Base-by-base conservation (phyloP, 35 echinoderm and acorn worm species). In the Lytechinus variegatus region DNA sequence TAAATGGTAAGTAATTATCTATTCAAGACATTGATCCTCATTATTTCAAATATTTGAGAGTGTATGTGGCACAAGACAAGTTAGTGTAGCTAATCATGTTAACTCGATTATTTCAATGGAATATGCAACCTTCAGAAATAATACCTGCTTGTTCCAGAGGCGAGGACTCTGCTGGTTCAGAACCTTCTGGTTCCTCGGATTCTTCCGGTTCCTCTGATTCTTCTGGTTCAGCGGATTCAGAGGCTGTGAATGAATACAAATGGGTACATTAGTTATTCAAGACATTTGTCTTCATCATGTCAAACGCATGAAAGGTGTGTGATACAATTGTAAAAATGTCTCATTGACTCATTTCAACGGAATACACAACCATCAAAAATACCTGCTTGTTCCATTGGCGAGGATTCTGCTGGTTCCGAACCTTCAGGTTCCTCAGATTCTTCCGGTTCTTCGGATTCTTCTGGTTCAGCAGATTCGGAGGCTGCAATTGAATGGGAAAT, bases 111-210 rank as follows among this genome's bases (percentile, higher is more conserved):
- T 44, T 44, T 44, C 33, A 44, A 44, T 44, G 33, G 33, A 44
- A 44, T 44, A 44, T 44, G 33, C 33, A 44, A 44, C 33, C 33
- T 44, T 44, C 33, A 44, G 33, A 44, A 44, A 44, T 44, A 27
- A 54, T 88, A 28, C 44, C 87, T 88, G n/a, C 87, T 88, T 88
- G 87, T 88, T 88, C 56, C 9, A 13, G 1, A 11, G 56, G 56
- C 27, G 87, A 88, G 87, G 87, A 92, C 54, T 92, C 91, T 54
- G n/a, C 91, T 92, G n/a, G 33, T 92, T 92, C 91, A 1, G 28
- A 51, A 33, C 52, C 91, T 54, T 92, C 91, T 52, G 91, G 91
- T 92, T 92, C 91, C 91, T 92, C 91, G 12, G 91, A 88, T 88
- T 88, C 87, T 7, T 27, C n/a, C 9, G 87, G 87, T n/a, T 90